phyloP scores from a whole-genome alignment of 1,140 invertebrate genomes.

The Caerostris darwini region DNA sequence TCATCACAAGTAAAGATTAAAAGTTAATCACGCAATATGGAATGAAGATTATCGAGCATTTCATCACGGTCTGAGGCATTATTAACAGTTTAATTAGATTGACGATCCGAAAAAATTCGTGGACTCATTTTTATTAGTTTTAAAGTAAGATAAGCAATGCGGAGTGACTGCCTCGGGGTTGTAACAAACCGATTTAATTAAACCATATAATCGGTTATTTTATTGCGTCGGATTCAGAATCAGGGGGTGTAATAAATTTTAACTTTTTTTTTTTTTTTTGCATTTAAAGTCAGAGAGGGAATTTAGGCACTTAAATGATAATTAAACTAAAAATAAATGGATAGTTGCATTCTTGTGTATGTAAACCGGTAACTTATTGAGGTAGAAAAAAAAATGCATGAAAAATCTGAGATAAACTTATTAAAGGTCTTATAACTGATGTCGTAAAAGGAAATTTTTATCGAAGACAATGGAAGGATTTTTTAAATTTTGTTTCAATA shows the following conservation, averaged over 20 bases:
- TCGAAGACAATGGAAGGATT: no score
- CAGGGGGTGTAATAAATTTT: slow-evolving; percentile 2
- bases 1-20: background rate
- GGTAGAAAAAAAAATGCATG: background rate
- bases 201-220: background rate
- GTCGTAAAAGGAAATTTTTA: no score
- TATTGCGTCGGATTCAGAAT: background rate
- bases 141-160: slow-evolving; percentile 8
- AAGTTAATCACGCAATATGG: slow-evolving; percentile 29
- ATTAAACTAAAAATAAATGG: background rate
- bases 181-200: slow-evolving; percentile 34
- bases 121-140: background rate
- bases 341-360: background rate
- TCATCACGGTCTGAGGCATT: background rate
- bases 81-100: slow-evolving; percentile 30
- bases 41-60: slow-evolving; percentile 11
- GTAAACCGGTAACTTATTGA: no score
- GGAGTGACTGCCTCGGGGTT: background rate
- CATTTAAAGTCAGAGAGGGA: background rate
- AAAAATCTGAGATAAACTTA: no score
- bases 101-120: background rate
- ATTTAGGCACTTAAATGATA: background rate
- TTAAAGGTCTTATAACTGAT: no score
- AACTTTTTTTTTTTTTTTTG: no score
- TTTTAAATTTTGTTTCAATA: no score